These are phyloP conservation scores for Tauraco erythrolophus DNA, from an alignment of 2,113 vertebrate species.

Conservation along the genomic window DNA sequence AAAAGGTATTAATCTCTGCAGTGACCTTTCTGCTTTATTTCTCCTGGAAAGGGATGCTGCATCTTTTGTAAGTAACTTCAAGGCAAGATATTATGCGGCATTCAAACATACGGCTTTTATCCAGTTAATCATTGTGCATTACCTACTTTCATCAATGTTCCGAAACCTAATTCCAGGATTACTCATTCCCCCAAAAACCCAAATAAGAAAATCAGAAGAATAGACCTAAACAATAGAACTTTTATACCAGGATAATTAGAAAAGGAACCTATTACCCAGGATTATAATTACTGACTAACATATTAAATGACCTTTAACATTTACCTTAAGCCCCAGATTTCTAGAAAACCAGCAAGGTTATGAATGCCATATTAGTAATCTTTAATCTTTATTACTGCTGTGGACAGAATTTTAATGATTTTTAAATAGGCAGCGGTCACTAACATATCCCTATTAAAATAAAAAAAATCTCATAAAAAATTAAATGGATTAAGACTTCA, in stretches of 20 bases:
- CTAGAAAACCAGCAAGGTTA: conserved; percentile 84
- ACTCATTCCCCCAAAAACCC: conserved; percentile 77
- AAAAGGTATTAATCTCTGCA: conserved; percentile 72
- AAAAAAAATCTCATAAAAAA: conserved; percentile 88
- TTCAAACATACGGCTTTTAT: conserved; percentile 78
- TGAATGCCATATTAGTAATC: conserved; percentile 88
- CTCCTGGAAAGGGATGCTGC: conserved; percentile 58
- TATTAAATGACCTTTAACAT: conserved; percentile 93
- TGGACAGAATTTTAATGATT: conserved; percentile 88
- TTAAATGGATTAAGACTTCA: conserved; percentile 97
- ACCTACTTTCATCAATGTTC: conserved; percentile 80
- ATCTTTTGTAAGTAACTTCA: conserved; percentile 76
- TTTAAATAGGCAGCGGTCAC: conserved; percentile 84
- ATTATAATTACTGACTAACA: conserved; percentile 89
- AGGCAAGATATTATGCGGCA: conserved; percentile 60
- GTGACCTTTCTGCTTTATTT: conserved; percentile 75
- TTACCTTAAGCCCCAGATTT: conserved; percentile 86
- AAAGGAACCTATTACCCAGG: conserved; percentile 84
- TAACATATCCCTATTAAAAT: conserved; percentile 87
- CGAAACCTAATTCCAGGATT: conserved; percentile 82
- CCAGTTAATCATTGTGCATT: conserved; percentile 84
- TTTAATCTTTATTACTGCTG: conserved; percentile 87
- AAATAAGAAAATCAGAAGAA: conserved; percentile 81
- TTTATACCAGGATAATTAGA: conserved; percentile 88
- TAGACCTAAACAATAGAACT: conserved; percentile 85